Evolutionary conservation across 2,113 vertebrate genomes (phyloP).

Genomic region (Chlamydotis undulata): DNA sequence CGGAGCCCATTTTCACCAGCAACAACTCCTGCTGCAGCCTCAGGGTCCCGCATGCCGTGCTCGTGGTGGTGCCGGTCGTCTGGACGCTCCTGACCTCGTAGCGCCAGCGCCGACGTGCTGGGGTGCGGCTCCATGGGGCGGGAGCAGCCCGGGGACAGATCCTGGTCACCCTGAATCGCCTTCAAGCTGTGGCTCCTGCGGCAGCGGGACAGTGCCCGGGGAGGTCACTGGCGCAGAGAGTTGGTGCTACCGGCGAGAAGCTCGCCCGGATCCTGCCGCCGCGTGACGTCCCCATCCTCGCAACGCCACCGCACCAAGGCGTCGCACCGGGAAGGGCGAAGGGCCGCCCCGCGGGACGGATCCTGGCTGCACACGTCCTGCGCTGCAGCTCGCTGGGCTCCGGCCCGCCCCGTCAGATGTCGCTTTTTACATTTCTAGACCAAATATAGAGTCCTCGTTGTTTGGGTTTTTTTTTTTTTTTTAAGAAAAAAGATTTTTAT

Average conservation of each 20-base stretch:
- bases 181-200: background rate
- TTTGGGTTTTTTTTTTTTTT: background rate
- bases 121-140: background rate
- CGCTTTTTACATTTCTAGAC: slow-evolving; percentile 71
- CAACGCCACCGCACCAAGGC: rapidly evolving
- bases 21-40: slow-evolving; percentile 87
- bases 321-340: background rate
- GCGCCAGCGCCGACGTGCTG: background rate
- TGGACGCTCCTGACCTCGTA: slow-evolving; percentile 80
- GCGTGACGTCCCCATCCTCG: background rate
- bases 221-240: background rate
- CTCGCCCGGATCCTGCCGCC: background rate
- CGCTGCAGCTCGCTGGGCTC: background rate
- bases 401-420: background rate
- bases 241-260: background rate
- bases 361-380: background rate
- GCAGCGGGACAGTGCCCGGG: background rate
- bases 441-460: slow-evolving; percentile 56
- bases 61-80: slow-evolving; percentile 70
- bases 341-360: background rate
- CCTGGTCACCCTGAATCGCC: background rate
- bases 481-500: background rate
- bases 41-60: slow-evolving; percentile 64
- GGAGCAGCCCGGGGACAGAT: background rate
- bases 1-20: slow-evolving; percentile 94